Base-by-base conservation (phyloP, 2,797 vertebrate genomes). In the Mus spretus region DNA sequence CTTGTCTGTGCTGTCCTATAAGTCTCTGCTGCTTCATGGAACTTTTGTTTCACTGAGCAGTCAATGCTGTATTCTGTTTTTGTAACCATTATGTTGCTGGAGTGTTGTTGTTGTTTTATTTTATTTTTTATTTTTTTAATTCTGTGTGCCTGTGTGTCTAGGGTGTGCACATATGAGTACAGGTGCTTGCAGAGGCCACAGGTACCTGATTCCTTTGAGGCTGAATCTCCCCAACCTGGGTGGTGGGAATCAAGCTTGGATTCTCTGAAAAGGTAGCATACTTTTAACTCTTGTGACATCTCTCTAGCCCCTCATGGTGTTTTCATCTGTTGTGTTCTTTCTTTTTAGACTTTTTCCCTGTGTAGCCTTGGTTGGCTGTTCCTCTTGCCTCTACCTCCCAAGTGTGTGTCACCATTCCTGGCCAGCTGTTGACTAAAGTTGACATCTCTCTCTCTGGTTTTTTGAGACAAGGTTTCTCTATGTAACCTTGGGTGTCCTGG, bases 301-400 rank as follows among this genome's bases (percentile, higher is more conserved):
- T 44, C 57, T 63, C 57, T 37, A 44, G 26, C 1, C 15, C 15
- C 26, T 63, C 59, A 6, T 57, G 0, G 0, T 90, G 19, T 15
- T 93, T 28, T 72, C 37, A 55, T 74, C 65, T 83, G 0, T 77
- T 86, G 37, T 75, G 81, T 57, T 81, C 81, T 81, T 92, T 94
- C 28, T 91, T 81, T 17, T 28, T 15, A 55, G 47, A 28, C n/a
- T 5, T 22, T 72, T 8, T 72, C 47, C 37, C 59, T 53, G 31
- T 74, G 65, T 55, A 37, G 31, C 47, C 65, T 67, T 70, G 47
- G 47, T n/a, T 55, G 34, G 1, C 22, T 8, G 28, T 87, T 28
- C 47, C 13, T 74, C 34, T 50, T 74, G 50, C 8, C 22, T 72
- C 15, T 40, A 3, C 22, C 24, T 87, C 47, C 67, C 12, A 40